Base-by-base conservation (phyloP, 2,113 vertebrate genomes). In the Saimiri boliviensis region DNA sequence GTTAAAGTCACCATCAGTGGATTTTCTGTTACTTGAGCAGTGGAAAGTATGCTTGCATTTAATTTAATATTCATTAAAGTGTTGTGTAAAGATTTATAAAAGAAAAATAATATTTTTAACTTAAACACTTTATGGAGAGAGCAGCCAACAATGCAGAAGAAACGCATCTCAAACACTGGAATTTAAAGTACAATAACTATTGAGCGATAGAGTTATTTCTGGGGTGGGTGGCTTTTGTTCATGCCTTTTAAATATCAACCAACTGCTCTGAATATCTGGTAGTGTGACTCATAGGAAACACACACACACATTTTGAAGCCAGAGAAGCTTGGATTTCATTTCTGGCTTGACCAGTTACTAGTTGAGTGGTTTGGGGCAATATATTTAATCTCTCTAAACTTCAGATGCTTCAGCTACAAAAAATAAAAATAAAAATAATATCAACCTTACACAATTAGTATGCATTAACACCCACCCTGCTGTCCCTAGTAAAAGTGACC, bases 201-300 rank as follows among this genome's bases (percentile, higher is more conserved):
- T 58, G 79, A 71, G 83, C 19, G 37, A 81, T 49, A 9, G n/a
- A 49, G 71, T 89, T 95, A 80, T 68, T 92, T 85, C 52, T 92
- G 86, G 60, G 76, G 77, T 92, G 81, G 84, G 86, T 68, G 42
- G n/a, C 27, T 91, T 95, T 94, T 97, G 92, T 85, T 90, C 81
- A 84, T 73, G 74, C 11, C 88, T 92, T 97, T 96, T 45, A 95
- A 95, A 93, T 94, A 96, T 74, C 92, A 94, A 58, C 93, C 80
- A 96, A 86, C 93, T 91, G 88, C 73, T 81, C 76, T 73, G 84
- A 92, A 90, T 96, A 96, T 88, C 89, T 42, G 37, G 40, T 23
- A 23, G 49, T 97, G 73, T 97, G 94, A 96, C 80, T 96, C 97
- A 94, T 2, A 68, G 88, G 81, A 97, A 96, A 94, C 21, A 76